Percentiles rank a stretch among this genome's conserved stretches.
These are phyloP conservation scores for Anoplolepis gracilipes DNA, from an alignment of 1,140 invertebrate species.

Conservation along the genomic window DNA sequence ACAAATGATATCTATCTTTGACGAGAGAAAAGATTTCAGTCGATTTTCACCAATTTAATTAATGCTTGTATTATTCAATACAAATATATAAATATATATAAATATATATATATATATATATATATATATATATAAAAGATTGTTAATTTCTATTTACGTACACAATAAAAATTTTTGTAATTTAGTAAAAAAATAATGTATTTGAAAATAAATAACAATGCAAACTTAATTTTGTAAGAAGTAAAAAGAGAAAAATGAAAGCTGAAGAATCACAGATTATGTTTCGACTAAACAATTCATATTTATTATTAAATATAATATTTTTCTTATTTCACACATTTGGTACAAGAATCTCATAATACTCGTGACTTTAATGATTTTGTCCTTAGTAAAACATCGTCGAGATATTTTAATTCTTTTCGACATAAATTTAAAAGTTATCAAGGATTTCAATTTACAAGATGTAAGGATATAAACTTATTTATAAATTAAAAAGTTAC, in stretches of 20 bases:
- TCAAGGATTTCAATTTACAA: slow-evolving; percentile 16
- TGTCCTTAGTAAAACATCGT: slow-evolving; percentile 1
- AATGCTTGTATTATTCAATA: no score
- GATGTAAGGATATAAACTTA: background rate
- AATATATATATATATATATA: no score
- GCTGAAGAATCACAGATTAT: background rate
- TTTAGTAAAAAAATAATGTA: no score
- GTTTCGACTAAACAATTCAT: background rate
- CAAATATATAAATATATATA: no score
- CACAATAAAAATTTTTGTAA: no score
- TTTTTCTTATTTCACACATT: background rate
- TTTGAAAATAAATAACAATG: no score
- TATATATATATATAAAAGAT: no score
- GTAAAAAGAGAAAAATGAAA: background rate
- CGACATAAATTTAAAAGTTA: slow-evolving; percentile 32
- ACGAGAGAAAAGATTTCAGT: background rate
- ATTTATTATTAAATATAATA: background rate
- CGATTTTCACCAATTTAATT: no score
- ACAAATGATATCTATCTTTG: background rate
- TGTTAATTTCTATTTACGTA: no score
- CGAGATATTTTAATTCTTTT: background rate
- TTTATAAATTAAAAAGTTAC: background rate
- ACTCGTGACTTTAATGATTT: background rate
- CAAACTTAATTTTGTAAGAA: background rate
- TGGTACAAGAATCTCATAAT: background rate